Evolutionary conservation across 2,888 invertebrate species (phyloP).

Genomic region (Prenolepis imparis): DNA sequence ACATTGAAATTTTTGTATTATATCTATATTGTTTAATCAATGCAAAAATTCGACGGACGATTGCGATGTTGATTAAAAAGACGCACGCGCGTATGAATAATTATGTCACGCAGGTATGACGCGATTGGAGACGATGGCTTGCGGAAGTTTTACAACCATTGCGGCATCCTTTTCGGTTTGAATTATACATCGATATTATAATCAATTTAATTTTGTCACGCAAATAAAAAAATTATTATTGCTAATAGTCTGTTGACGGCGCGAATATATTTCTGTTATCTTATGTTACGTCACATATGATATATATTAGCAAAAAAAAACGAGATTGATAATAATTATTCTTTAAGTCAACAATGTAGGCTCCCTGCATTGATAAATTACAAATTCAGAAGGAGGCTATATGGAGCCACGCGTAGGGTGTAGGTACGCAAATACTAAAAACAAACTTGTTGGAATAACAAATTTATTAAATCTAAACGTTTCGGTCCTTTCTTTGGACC

Average conservation of each 20-base stretch:
- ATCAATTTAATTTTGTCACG: slow-evolving; percentile 10
- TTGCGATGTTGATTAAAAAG: not conserved
- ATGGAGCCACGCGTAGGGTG: too few relatives aligned
- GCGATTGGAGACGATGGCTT: slow-evolving; percentile 6
- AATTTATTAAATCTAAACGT: too few relatives aligned
- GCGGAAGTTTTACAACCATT: slow-evolving; percentile 19
- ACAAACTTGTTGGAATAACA: too few relatives aligned
- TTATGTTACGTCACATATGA: not conserved
- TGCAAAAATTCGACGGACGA: too few relatives aligned
- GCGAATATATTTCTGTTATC: not conserved
- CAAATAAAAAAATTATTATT: not conserved
- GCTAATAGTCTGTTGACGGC: not conserved
- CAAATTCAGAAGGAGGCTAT: too few relatives aligned
- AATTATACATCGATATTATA: slow-evolving; percentile 20
- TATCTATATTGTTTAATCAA: not conserved
- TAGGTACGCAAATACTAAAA: too few relatives aligned
- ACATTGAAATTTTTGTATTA: slow-evolving; percentile 18
- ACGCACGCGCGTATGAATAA: slow-evolving; percentile 2
- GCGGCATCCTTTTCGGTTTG: not conserved
- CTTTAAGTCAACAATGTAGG: too few relatives aligned
- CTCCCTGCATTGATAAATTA: too few relatives aligned
- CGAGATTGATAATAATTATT: not conserved
- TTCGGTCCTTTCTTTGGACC: too few relatives aligned
- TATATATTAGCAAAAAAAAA: not conserved
- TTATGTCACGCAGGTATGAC: slow-evolving; percentile 19